Percentiles rank a stretch among this genome's conserved stretches.
phyloP scores from a whole-genome alignment of 2,888 invertebrate species.

The Oligia strigilis region DNA sequence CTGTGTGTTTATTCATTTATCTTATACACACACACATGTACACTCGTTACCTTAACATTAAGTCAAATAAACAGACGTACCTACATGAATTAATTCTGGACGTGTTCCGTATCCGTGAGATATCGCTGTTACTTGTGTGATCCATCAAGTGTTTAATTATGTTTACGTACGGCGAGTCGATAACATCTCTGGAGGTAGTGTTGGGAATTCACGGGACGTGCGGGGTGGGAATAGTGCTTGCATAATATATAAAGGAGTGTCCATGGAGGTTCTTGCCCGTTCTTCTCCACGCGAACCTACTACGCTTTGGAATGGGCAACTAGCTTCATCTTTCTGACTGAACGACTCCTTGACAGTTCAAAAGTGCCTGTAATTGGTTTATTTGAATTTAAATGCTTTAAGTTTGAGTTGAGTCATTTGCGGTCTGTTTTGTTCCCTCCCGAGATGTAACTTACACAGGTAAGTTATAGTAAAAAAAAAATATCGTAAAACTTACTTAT shows the following conservation, averaged over 20 bases:
- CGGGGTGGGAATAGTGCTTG: not conserved
- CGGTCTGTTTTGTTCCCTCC: too few species aligned
- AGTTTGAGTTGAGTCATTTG: too few species aligned
- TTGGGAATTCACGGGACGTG: slow-evolving; percentile 24
- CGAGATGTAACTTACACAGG: too few species aligned
- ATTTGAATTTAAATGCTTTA: too few species aligned
- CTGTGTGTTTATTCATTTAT: not conserved
- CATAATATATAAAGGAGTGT: not conserved
- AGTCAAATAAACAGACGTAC: not conserved
- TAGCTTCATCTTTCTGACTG: not conserved
- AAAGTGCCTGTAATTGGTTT: too few species aligned
- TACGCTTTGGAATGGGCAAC: not conserved
- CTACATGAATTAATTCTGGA: slow-evolving; percentile 35
- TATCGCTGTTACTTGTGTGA: slow-evolving; percentile 27
- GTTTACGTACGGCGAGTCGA: slow-evolving; percentile 43
- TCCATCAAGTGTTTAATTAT: slow-evolving; percentile 57
- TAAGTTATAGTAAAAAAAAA: too few species aligned
- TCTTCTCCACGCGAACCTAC: not conserved
- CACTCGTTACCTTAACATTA: not conserved
- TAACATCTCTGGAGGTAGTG: slow-evolving; percentile 44
- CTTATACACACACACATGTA: not conserved
- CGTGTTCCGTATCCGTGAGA: not conserved
- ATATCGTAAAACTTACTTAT: too few species aligned
- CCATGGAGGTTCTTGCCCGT: not conserved
- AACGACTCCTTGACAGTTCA: too few species aligned